Evolutionary conservation across 2,888 invertebrate species (phyloP).

Genomic region (Siphlonurus alternatus): DNA sequence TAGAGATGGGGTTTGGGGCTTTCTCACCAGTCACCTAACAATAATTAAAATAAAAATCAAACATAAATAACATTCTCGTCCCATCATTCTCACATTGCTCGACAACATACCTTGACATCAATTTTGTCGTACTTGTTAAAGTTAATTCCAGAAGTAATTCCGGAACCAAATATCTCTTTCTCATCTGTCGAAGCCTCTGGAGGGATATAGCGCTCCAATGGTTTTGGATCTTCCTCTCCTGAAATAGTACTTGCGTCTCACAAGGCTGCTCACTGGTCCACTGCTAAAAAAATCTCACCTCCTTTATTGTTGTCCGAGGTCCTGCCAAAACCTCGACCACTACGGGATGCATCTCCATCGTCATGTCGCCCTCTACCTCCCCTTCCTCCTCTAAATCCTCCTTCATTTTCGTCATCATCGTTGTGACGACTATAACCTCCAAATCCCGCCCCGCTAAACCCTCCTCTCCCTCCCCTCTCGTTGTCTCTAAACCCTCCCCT

Average conservation of each 20-base stretch:
- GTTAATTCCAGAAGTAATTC: conserved; percentile 71
- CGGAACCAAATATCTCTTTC: conserved; percentile 46
- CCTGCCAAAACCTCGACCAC: neutral
- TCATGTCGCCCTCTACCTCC: conserved; percentile 13
- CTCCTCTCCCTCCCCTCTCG: neutral
- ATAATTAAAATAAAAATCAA: conserved; percentile 10
- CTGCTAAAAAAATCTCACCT: conserved; percentile 3
- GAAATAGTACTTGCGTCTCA: neutral
- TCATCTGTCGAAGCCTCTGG: conserved; percentile 57
- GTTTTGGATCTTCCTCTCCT: conserved; percentile 25
- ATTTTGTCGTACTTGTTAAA: conserved; percentile 83
- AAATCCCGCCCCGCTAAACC: neutral
- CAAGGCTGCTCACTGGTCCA: neutral
- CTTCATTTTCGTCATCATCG: neutral
- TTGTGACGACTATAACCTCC: neutral
- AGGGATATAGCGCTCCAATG: conserved; percentile 52
- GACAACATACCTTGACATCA: conserved; percentile 57
- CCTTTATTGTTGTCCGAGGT: conserved; percentile 2
- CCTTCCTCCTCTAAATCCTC: conserved; percentile 1
- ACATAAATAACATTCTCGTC: neutral
- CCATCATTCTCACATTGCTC: neutral
- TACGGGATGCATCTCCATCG: conserved; percentile 14
- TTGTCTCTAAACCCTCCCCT: neutral
- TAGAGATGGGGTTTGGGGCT: conserved; percentile 39
- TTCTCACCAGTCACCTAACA: conserved; percentile 53